phyloP scores from a whole-genome alignment of 2,113 vertebrate species.

The Oriolus oriolus region DNA sequence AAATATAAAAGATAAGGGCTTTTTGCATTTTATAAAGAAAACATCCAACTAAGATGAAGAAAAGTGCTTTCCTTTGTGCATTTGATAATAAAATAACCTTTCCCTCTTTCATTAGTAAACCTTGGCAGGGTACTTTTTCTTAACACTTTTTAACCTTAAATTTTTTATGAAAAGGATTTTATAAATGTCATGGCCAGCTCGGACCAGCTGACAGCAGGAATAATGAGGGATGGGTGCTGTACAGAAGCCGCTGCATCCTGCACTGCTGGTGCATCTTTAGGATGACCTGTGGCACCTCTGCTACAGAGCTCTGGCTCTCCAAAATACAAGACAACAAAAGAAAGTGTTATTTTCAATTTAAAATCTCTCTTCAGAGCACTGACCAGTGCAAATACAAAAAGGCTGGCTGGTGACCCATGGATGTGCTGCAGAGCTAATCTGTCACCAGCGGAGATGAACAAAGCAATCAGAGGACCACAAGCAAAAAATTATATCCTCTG shows the following conservation, averaged over 20 bases:
- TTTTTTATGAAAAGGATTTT: conserved; percentile 43
- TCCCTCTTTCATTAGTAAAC: conserved; percentile 48
- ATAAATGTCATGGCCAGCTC: conserved; percentile 29
- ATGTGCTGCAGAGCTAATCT: conserved; percentile 42
- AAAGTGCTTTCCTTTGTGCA: not conserved
- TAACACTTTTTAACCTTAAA: conserved; percentile 43
- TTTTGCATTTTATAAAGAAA: not conserved
- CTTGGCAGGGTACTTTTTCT: not conserved
- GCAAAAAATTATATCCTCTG: conserved; percentile 28
- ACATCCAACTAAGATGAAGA: not conserved
- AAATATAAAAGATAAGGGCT: not conserved
- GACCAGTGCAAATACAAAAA: conserved; percentile 26
- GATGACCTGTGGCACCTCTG: not conserved
- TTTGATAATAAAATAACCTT: conserved; percentile 55
- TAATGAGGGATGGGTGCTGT: not conserved
- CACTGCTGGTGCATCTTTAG: not conserved
- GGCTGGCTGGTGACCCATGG: conserved; percentile 19
- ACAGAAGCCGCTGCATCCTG: not conserved
- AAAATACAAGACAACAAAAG: conserved; percentile 25
- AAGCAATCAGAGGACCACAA: conserved; percentile 21
- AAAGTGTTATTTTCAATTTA: conserved; percentile 41
- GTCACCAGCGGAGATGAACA: conserved; percentile 40
- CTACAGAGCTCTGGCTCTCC: not conserved
- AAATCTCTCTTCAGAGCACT: conserved; percentile 19
- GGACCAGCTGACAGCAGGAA: not conserved